Conservation (phyloP, 2,888 invertebrate species). For the Melinopterus prodromus region DNA sequence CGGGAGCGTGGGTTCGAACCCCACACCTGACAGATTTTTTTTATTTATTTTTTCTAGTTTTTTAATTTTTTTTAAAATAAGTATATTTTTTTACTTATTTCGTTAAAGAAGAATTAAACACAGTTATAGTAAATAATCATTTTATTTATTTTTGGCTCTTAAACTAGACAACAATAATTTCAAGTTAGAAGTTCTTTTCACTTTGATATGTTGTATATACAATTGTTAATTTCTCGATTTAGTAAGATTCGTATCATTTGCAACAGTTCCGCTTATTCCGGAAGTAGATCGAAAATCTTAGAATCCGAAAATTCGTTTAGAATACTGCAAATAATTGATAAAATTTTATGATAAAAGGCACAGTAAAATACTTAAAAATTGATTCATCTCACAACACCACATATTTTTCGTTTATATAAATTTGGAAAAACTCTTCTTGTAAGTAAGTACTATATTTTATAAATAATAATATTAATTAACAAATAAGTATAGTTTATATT, state of each 20-base stretch:
- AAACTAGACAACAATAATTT: conserved; percentile 4
- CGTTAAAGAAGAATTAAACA: background rate
- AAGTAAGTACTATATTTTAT: no score
- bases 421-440: no score
- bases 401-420: background rate
- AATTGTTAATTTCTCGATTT: background rate
- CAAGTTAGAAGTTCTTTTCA: background rate
- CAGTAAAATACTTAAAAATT: background rate
- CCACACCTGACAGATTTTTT: conserved; percentile 67
- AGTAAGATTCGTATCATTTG: no score
- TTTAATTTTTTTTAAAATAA: background rate
- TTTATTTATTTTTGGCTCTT: background rate
- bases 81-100: background rate
- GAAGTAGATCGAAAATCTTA: background rate
- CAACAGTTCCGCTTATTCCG: no score
- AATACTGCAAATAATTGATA: background rate
- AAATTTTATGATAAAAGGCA: conserved; percentile 4
- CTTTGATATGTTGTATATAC: background rate
- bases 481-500: no score
- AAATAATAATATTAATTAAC: no score
- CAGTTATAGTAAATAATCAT: background rate
- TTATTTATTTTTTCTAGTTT: background rate
- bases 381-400: background rate
- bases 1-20: conserved; percentile 76
- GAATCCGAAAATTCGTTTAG: background rate